Evolutionary conservation across 1,140 invertebrate genomes (phyloP), one percentile per base, ranked within the genome.

Genomic region (Hormaphis cornu): DNA sequence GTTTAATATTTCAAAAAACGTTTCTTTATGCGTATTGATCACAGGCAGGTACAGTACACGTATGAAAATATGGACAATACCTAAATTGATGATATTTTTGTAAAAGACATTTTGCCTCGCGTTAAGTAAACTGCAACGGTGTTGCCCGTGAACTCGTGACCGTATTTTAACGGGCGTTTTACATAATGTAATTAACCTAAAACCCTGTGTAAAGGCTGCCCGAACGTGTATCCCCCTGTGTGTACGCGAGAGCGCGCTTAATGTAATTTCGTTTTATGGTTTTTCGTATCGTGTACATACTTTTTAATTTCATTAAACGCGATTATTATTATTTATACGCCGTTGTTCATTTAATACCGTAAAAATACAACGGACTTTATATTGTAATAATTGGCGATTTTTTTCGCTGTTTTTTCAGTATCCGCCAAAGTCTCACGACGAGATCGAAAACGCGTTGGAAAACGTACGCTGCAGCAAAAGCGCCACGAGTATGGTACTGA

Each of bases 391-490:
- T n/a, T n/a, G n/a, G n/a, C n/a, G n/a, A n/a, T n/a, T n/a, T n/a
- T 44, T 61, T 20, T 44, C 12, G 37, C 44, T 63, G 46, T 44
- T 10, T 66, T 48, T 66, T 44, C 44, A 66, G 61, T 66, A 35
- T 48, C 61, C 44, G 4, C 61, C 61, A 35, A 66, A 66, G 10
- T 20, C 40, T 4, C 24, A 48, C 20, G 61, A 66, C 2, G 44
- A 33, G 22, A 66, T 66, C 10, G 22, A 33, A 22, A 66, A 9
- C 18, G 7, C 12, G 9, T 28, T 66, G 26, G 42, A 33, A 14
- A 18, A 50, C 18, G 8, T 50, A n/a, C n/a, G n/a, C n/a, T n/a
- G n/a, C 9, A 66, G 44, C 12, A 33, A 35, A 48, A 12, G 44
- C 4, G 44, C 61, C 14, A 35, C 30, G 14, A 20, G 20, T 33